These are phyloP conservation scores for Rhopalosiphum nymphaeae DNA, from an alignment of 2,888 invertebrate species.

Conservation along the genomic window DNA sequence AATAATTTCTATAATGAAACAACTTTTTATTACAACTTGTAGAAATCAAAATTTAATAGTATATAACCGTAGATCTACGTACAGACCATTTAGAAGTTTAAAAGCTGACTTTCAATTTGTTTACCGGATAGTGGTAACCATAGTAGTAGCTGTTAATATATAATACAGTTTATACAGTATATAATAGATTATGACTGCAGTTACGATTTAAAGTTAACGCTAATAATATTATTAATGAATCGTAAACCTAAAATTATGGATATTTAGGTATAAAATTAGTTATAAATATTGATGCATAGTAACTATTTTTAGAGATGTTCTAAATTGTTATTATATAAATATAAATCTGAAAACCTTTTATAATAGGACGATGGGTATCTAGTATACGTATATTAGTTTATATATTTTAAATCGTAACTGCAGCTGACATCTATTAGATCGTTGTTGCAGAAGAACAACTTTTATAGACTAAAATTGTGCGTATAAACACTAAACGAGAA, in stretches of 20 bases:
- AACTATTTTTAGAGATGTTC: not conserved
- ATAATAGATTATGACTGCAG: not conserved
- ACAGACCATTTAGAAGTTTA: not conserved
- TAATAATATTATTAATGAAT: not conserved
- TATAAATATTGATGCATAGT: not conserved
- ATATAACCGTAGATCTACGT: not conserved
- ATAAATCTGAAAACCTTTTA: not conserved
- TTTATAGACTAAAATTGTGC: not conserved
- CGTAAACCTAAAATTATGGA: not conserved
- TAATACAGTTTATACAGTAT: not conserved
- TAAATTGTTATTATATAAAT: not conserved
- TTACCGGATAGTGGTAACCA: not conserved
- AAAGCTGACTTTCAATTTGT: not conserved
- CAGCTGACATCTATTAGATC: no score
- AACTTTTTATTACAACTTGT: not conserved
- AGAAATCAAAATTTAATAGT: not conserved
- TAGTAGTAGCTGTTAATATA: not conserved
- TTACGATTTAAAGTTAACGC: no score
- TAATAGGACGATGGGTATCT: not conserved
- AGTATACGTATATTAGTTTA: not conserved
- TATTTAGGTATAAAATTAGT: not conserved
- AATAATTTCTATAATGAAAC: not conserved
- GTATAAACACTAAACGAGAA: not conserved
- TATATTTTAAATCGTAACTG: not conserved
- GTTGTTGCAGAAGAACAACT: not conserved